A percentile compares a stretch with the other conserved stretches of the same genome.
phyloP scores from a whole-genome alignment of 2,113 vertebrate genomes.

The Cryptoleucopteryx plumbea region DNA sequence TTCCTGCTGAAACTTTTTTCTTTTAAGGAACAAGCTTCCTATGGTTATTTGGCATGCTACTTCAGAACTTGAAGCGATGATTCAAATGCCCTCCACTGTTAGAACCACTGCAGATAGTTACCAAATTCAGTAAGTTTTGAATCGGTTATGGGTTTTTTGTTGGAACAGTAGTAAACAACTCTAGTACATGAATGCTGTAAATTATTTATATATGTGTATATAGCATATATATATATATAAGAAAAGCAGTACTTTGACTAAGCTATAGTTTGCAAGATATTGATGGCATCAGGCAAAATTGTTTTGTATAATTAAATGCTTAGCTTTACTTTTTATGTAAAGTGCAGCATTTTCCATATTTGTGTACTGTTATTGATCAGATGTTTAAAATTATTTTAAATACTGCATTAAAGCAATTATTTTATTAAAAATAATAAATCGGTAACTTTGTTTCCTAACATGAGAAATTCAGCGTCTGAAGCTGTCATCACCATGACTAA shows the following conservation, averaged over 20 bases:
- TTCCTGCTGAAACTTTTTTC: constrained; percentile 10
- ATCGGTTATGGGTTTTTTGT: constrained; percentile 15
- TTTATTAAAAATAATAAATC: constrained; percentile 73
- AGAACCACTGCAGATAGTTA: constrained; percentile 19
- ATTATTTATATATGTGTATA: constrained; percentile 65
- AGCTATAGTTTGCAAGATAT: constrained; percentile 53
- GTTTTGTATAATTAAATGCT: constrained; percentile 78
- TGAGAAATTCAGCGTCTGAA: neutral
- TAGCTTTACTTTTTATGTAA: constrained; percentile 82
- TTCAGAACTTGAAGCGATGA: neutral
- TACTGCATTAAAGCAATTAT: constrained; percentile 79
- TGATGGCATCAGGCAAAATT: constrained; percentile 49
- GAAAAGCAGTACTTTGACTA: constrained; percentile 55
- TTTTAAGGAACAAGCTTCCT: neutral
- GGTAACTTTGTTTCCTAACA: neutral
- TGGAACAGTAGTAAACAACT: constrained; percentile 32
- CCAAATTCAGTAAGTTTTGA: constrained; percentile 25
- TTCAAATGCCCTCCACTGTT: neutral
- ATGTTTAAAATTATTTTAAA: constrained; percentile 79
- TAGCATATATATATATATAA: constrained; percentile 32
- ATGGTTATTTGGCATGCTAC: neutral
- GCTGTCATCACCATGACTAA: neutral
- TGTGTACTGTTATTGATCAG: constrained; percentile 72
- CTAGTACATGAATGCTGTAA: constrained; percentile 59
- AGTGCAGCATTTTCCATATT: constrained; percentile 70